phyloP scores from a whole-genome alignment of 2,113 vertebrate genomes.

The Phaethon lepturus region DNA sequence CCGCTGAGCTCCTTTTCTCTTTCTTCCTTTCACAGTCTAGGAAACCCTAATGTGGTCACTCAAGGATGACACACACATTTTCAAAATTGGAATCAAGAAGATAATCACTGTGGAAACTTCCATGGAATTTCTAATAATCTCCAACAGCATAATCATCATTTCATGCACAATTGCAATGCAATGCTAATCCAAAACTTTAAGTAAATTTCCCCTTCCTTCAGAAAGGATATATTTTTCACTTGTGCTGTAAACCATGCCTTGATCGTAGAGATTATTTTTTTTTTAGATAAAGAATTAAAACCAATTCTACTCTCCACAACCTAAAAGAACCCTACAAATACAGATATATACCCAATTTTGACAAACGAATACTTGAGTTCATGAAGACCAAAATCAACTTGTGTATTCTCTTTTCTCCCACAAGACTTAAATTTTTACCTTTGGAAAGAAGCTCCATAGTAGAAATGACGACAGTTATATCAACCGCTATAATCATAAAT shows the following conservation, averaged over 20 bases:
- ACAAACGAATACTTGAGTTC: not conserved
- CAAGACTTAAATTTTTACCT: not conserved
- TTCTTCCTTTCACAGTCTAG: not conserved
- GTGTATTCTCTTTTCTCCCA: not conserved
- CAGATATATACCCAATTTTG: not conserved
- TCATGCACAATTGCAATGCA: not conserved
- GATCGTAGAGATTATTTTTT: not conserved
- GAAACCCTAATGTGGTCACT: not conserved
- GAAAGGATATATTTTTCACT: not conserved
- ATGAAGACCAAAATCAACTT: not conserved
- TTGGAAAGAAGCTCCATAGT: not conserved
- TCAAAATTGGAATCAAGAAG: not conserved
- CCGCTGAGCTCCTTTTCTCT: not conserved
- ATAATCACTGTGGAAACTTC: not conserved
- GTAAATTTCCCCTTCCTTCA: not conserved
- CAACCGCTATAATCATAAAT: not conserved
- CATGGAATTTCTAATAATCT: not conserved
- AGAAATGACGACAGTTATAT: not conserved
- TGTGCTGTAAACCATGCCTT: not conserved
- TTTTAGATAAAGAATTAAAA: not conserved
- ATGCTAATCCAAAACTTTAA: not conserved
- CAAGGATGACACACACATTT: not conserved
- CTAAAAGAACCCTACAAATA: not conserved
- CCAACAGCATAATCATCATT: not conserved
- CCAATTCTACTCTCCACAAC: not conserved